These are phyloP conservation scores for Rhizomys pruinosus DNA, from an alignment of 2,113 vertebrate species.

Conservation along the genomic window DNA sequence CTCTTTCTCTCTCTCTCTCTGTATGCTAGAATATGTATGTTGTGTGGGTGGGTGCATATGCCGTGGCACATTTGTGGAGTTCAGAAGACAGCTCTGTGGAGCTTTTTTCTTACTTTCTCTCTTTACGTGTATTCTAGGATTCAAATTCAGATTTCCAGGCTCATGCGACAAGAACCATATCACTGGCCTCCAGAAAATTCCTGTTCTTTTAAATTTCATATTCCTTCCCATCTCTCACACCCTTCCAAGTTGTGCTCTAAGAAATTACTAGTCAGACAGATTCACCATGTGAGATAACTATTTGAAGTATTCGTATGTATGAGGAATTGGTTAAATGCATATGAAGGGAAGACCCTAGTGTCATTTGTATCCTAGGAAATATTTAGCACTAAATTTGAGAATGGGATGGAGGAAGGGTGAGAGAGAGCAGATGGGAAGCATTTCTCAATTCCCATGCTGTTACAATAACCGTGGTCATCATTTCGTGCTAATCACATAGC, in stretches of 20 bases:
- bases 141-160: not conserved
- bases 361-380: not conserved
- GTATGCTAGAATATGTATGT: too few species aligned
- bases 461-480: not conserved
- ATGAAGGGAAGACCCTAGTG: not conserved
- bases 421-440: too few species aligned
- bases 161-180: too few species aligned
- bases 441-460: not conserved
- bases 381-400: not conserved
- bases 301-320: not conserved
- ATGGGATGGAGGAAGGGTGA: fast-evolving
- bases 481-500: not conserved
- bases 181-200: not conserved
- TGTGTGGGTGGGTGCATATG: not conserved
- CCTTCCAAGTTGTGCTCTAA: not conserved
- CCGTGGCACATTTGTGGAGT: not conserved
- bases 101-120: not conserved
- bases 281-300: too few species aligned
- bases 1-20: too few species aligned
- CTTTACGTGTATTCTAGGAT: not conserved
- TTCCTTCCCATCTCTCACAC: not conserved
- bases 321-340: not conserved
- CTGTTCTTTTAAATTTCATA: not conserved
- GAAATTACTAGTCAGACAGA: not conserved
- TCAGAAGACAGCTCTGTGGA: not conserved